phyloP scores from a whole-genome alignment of 1,140 invertebrate genomes.

The Drosophila sp. region DNA sequence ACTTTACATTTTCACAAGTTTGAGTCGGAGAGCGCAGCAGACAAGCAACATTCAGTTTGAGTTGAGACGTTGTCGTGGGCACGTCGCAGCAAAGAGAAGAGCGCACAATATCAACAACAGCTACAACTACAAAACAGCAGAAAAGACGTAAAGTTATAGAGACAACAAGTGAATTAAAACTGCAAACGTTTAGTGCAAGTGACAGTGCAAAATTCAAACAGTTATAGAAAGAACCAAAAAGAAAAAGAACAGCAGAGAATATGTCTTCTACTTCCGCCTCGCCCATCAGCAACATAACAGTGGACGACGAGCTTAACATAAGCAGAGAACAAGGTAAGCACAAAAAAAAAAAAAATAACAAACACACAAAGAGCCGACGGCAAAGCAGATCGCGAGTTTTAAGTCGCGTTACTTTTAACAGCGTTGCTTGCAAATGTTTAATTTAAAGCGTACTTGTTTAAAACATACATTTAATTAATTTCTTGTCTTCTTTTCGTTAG shows the following conservation, averaged over 20 bases:
- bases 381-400: constrained; percentile 33
- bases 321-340: constrained; percentile 82
- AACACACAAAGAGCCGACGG: constrained; percentile 61
- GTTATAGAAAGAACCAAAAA: constrained; percentile 11
- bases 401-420: too few species aligned
- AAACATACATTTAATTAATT: constrained; percentile 7
- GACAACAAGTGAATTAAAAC: constrained; percentile 21
- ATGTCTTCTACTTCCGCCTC: constrained; percentile 84
- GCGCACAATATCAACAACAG: constrained; percentile 34
- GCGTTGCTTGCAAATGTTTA: too few species aligned
- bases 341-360: background rate
- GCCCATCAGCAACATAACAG: constrained; percentile 83
- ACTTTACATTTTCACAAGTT: constrained; percentile 63
- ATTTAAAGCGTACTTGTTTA: too few species aligned
- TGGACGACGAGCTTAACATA: constrained; percentile 82
- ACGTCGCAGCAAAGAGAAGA: constrained; percentile 69
- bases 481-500: constrained; percentile 33
- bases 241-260: constrained; percentile 56
- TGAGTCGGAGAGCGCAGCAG: constrained; percentile 73
- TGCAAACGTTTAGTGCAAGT: constrained; percentile 27
- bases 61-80: constrained; percentile 78
- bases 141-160: constrained; percentile 48
- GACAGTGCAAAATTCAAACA: constrained; percentile 27
- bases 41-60: constrained; percentile 73
- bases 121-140: constrained; percentile 26